phyloP scores from a whole-genome alignment of 2,888 invertebrate genomes.

The Heliconius sara region DNA sequence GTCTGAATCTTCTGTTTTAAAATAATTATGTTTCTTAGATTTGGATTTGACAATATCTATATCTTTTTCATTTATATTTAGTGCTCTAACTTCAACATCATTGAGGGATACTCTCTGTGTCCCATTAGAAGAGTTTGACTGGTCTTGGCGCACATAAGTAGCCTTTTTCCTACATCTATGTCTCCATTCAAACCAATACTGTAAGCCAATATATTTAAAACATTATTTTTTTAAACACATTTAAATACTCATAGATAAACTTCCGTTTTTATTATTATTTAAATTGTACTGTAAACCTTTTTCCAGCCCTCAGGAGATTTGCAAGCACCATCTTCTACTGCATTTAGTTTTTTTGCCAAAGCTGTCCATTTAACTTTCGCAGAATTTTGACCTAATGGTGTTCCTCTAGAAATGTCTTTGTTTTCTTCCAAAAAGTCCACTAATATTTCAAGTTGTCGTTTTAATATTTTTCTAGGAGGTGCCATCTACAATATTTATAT shows the following conservation, averaged over 20 bases:
- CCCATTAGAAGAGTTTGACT: slow-evolving; percentile 56
- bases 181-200: slow-evolving; percentile 80
- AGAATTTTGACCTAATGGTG: slow-evolving; percentile 62
- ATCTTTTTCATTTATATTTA: slow-evolving; percentile 66
- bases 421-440: slow-evolving; percentile 72
- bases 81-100: slow-evolving; percentile 72
- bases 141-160: slow-evolving; percentile 62
- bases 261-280: neutral
- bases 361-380: slow-evolving; percentile 69
- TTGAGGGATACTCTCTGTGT: slow-evolving; percentile 67
- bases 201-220: slow-evolving; percentile 43
- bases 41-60: slow-evolving; percentile 53
- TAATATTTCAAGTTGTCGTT: slow-evolving; percentile 69
- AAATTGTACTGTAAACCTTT: slow-evolving; percentile 54
- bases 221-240: neutral
- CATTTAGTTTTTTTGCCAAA: slow-evolving; percentile 69
- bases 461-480: slow-evolving; percentile 71
- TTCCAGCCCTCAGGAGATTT: slow-evolving; percentile 75
- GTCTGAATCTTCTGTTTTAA: slow-evolving; percentile 64
- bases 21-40: slow-evolving; percentile 61
- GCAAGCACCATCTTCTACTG: slow-evolving; percentile 64
- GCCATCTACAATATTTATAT: slow-evolving; percentile 61
- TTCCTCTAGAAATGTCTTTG: slow-evolving; percentile 67
- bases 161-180: slow-evolving; percentile 76
- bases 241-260: neutral